A percentile compares a stretch with the other conserved stretches of the same genome.
Evolutionary conservation across 2,888 invertebrate genomes (phyloP).

Genomic region (Blera fallax): DNA sequence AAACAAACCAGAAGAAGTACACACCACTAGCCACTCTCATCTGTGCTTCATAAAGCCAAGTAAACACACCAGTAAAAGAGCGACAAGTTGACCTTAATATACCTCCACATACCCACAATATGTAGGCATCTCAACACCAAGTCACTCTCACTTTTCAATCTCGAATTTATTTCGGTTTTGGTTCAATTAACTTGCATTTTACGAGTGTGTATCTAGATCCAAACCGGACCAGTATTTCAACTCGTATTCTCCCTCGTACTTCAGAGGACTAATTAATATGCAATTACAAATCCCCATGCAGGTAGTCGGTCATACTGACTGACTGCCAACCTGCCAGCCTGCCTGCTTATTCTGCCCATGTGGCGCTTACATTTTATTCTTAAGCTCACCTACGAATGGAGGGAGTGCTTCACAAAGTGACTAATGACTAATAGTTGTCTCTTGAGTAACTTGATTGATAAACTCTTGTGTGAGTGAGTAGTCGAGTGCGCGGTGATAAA

Average conservation of each 20-base stretch:
- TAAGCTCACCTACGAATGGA: neutral
- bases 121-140: constrained; percentile 7
- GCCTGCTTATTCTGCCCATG: constrained; percentile 15
- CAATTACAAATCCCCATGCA: constrained; percentile 5
- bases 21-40: neutral
- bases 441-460: neutral
- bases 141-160: constrained; percentile 62
- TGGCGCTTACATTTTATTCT: constrained; percentile 19
- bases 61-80: constrained; percentile 10
- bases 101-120: neutral
- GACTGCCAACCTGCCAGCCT: neutral
- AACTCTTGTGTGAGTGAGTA: neutral
- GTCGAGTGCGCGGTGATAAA: too few species aligned
- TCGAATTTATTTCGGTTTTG: neutral
- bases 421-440: neutral
- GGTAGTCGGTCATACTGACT: neutral
- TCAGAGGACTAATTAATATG: constrained; percentile 36
- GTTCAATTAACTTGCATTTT: constrained; percentile 32
- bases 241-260: too few species aligned
- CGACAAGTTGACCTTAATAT: constrained; percentile 61
- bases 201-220: too few species aligned
- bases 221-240: neutral
- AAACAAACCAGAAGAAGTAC: constrained; percentile 28
- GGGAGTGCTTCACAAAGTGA: neutral
- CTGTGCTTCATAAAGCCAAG: neutral